phyloP scores from a whole-genome alignment of 2,888 invertebrate genomes.

The Tyria jacobaeae region DNA sequence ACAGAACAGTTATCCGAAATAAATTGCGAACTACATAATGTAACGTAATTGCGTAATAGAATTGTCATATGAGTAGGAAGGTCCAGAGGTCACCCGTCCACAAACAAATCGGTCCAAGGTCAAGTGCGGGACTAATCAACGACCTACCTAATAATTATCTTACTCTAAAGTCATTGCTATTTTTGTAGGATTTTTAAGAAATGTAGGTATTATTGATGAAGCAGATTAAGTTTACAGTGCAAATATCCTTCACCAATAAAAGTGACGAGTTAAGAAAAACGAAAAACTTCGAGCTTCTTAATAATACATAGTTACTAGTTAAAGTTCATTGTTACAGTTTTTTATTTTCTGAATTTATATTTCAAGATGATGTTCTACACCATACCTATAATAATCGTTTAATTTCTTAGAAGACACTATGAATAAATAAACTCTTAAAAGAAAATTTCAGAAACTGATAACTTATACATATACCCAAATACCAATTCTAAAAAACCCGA shows the following conservation, averaged over 20 bases:
- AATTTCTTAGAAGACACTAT: not conserved
- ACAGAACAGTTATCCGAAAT: constrained; percentile 2
- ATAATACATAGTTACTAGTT: too few relatives aligned
- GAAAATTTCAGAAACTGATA: not conserved
- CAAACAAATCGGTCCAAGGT: constrained; percentile 72
- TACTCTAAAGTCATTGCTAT: not conserved
- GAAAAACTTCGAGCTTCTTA: too few relatives aligned
- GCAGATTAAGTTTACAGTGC: not conserved
- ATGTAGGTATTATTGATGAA: not conserved
- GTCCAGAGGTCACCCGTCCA: constrained; percentile 59
- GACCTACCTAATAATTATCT: constrained; percentile 17
- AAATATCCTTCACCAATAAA: too few relatives aligned
- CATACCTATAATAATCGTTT: too few relatives aligned
- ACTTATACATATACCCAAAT: not conserved
- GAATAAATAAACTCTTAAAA: not conserved
- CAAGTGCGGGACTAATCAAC: constrained; percentile 62
- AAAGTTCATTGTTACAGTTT: too few relatives aligned
- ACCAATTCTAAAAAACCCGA: not conserved
- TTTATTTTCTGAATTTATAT: too few relatives aligned
- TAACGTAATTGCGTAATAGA: constrained; percentile 34
- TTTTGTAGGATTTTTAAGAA: not conserved
- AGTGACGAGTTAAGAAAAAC: too few relatives aligned
- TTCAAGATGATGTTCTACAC: too few relatives aligned
- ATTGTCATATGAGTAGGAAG: constrained; percentile 55
- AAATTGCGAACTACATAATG: not conserved